Evolutionary conservation across 2,888 invertebrate species (phyloP), one percentile per base, ranked within the genome.

Genomic region (Tachina lurida): DNA sequence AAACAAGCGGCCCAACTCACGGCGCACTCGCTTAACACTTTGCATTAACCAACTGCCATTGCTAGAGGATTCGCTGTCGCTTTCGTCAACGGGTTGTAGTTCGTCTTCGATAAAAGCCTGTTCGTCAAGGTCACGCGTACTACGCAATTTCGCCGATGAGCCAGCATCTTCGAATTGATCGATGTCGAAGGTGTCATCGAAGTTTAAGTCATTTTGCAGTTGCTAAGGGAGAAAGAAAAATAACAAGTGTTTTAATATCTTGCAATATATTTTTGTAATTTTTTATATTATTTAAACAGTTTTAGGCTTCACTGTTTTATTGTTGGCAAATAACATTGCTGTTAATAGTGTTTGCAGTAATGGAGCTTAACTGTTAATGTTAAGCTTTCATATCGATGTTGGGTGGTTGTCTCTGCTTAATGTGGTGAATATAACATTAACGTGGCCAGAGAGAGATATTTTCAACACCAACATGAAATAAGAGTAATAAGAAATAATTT

Each of bases 21-120:
- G 91, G 15, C 91, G 91, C 13, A 92, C 91, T 1, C 92, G 90
- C 19, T 89, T 89, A 2, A 92, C 90, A 47, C 91, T 87, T 58
- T 89, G 88, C 80, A 88, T 77, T 56, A 91, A 88, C 92, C 92
- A 92, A 52, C 89, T 89, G 81, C 89, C 88, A 60, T 87, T 89
- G 12, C 86, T 84, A 45, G 80, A 68, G 12, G 73, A 73, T 8
- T 86, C 71, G n/a, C 45, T 73, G 10, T 60, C 70, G 19, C 87
- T 85, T 17, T 87, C 88, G 8, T 86, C 87, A 3, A 89, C 85
- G 1, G 90, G 89, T 9, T 90, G 88, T 60, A 90, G 84, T 87
- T 91, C 90, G 43, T 91, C 92, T 56, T 88, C 89, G 4, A 88
- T 87, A 81, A 91, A 88, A 41, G 89, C 90, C 73, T 88, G 76